Evolutionary conservation across 1,140 invertebrate genomes (phyloP), one percentile per base, ranked within the genome.

Genomic region (Drosophila bocki): DNA sequence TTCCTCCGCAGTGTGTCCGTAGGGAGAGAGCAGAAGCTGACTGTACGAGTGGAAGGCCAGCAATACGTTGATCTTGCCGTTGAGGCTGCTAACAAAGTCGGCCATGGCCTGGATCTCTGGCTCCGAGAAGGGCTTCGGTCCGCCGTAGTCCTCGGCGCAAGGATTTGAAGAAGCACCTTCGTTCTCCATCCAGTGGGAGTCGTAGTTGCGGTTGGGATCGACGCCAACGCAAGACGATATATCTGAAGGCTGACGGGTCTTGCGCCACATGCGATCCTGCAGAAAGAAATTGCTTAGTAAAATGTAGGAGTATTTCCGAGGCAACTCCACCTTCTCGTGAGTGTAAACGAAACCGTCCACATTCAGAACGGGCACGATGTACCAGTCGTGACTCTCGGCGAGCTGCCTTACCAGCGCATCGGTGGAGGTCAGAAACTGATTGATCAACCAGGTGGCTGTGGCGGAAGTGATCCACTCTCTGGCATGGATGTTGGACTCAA

Each of bases 41-140:
- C 93, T 83, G 44, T 93, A 94, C 0, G 93, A 94, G 80, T 95
- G 94, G 45, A 95, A 93, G 3, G 94, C 94, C 15, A 95, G 62
- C 76, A 95, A 94, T 7, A 95, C 68, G 22, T 94, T 94, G 0
- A 94, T 79, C 7, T 92, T 88, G 13, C 91, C 63, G 13, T 88
- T 93, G 26, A 95, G 93, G 4, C 92, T 77, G 33, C 92, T 75
- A 2, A 96, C 90, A 56, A 93, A 95, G 13, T 95, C 91, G 1
- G 95, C 93, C 8, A 97, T 91, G 5, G 95, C 93, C 39, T 92
- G 92, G 0, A 95, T 95, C 92, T 98, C 97, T 0, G 94, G 93
- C 93, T 98, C 97, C 0, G 97, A 97, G 75, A 97, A 97, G 0
- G 96, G 92, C n/a, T 93, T 91, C 0, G 94, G 91, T 0, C 97